Conservation (phyloP, 2,113 vertebrate species). For the Amia ocellicauda region DNA sequence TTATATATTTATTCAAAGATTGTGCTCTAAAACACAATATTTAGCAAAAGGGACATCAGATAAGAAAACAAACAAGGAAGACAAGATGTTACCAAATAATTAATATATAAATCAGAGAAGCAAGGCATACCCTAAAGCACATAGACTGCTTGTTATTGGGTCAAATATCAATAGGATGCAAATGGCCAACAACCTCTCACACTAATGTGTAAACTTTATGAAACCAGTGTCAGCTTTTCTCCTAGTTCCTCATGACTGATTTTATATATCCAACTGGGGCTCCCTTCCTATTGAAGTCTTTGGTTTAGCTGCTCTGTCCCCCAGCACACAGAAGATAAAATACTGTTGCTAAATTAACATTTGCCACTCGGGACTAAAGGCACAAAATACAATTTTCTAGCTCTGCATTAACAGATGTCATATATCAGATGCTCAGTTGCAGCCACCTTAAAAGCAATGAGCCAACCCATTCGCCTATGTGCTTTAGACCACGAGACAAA, state of each 20-base stretch:
- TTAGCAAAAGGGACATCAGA: not conserved
- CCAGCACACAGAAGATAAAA: conserved; percentile 34
- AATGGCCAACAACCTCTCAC: conserved; percentile 23
- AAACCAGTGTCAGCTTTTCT: conserved; percentile 26
- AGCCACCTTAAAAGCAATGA: conserved; percentile 32
- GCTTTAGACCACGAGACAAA: conserved; percentile 19
- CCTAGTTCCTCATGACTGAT: conserved; percentile 23
- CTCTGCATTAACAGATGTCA: conserved; percentile 67
- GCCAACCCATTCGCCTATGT: not conserved
- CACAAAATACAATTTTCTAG: conserved; percentile 42
- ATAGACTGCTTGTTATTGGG: conserved; percentile 26
- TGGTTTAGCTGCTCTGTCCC: conserved; percentile 28
- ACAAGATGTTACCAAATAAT: not conserved
- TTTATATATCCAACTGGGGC: conserved; percentile 12
- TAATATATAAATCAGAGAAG: not conserved
- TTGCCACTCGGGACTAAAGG: conserved; percentile 52
- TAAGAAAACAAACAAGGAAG: not conserved
- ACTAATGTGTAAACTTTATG: conserved; percentile 33
- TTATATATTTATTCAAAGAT: conserved; percentile 22
- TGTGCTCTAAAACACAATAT: not conserved
- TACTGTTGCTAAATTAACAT: conserved; percentile 47
- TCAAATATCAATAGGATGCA: conserved; percentile 23
- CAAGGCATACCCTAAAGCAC: not conserved
- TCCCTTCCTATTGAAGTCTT: not conserved
- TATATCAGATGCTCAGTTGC: conserved; percentile 54